Conservation (phyloP, 2,113 vertebrate genomes). For the Elephantulus edwardii region DNA sequence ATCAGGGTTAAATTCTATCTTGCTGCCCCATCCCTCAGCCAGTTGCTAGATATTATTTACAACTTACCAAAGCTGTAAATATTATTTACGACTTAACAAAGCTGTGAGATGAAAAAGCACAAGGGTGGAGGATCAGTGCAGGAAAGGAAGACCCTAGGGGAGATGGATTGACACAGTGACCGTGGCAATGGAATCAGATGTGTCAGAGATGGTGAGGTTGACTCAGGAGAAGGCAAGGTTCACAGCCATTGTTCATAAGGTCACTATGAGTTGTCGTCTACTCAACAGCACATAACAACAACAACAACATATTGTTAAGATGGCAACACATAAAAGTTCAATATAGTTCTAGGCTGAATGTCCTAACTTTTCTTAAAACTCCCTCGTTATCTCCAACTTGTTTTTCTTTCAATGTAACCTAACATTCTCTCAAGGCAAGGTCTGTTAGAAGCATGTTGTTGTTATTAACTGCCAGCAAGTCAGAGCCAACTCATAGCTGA, state of each 20-base stretch:
- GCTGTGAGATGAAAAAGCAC: not conserved
- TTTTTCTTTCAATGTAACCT: slow-evolving; percentile 14
- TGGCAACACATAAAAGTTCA: not conserved
- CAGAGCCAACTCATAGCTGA: too few species aligned
- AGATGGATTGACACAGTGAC: too few species aligned
- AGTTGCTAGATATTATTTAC: slow-evolving; percentile 37
- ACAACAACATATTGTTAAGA: not conserved
- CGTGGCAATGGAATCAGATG: too few species aligned
- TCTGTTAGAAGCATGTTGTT: not conserved
- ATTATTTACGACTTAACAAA: not conserved
- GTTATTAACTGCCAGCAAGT: too few species aligned
- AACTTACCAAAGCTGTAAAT: not conserved
- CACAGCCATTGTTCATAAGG: too few species aligned
- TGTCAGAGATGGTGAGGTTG: too few species aligned
- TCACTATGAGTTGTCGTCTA: too few species aligned
- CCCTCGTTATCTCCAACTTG: not conserved
- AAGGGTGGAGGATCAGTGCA: too few species aligned
- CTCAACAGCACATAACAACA: too few species aligned
- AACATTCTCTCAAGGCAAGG: not conserved
- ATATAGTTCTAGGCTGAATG: not conserved
- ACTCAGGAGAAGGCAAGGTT: too few species aligned
- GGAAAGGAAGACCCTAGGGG: too few species aligned
- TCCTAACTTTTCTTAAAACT: slow-evolving; percentile 1
- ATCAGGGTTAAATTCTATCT: not conserved
- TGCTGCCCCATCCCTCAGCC: not conserved